Conservation (phyloP, 2,888 invertebrate species). For the Hirtodrosophila duncani region DNA sequence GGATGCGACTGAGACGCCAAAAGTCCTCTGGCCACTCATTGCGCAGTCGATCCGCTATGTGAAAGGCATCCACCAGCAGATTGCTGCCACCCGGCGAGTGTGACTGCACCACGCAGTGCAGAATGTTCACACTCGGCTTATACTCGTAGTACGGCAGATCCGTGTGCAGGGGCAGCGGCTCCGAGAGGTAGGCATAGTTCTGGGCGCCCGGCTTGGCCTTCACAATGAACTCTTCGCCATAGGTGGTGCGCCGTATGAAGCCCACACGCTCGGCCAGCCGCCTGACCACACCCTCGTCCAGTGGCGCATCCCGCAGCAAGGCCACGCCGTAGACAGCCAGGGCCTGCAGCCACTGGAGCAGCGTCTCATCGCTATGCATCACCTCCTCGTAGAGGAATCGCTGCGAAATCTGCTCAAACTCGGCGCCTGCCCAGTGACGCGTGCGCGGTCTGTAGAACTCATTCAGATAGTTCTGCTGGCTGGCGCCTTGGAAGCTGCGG, state of each 20-base stretch:
- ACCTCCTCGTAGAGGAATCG: slow-evolving; percentile 81
- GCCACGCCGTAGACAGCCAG: slow-evolving; percentile 84
- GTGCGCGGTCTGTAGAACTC: slow-evolving; percentile 80
- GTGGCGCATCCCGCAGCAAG: slow-evolving; percentile 81
- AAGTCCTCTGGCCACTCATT: slow-evolving; percentile 80
- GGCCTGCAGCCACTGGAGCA: slow-evolving; percentile 81
- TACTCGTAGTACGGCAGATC: slow-evolving; percentile 88
- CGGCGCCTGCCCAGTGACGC: slow-evolving; percentile 80
- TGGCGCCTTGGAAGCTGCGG: slow-evolving; percentile 80
- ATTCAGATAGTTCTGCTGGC: slow-evolving; percentile 79
- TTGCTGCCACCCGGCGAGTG: slow-evolving; percentile 83
- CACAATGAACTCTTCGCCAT: slow-evolving; percentile 85
- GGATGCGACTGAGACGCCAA: slow-evolving; percentile 80
- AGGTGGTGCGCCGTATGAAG: slow-evolving; percentile 85
- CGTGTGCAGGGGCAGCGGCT: slow-evolving; percentile 84
- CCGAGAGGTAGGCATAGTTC: slow-evolving; percentile 86
- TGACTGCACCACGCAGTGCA: slow-evolving; percentile 86
- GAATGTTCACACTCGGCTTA: slow-evolving; percentile 85
- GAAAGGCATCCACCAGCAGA: slow-evolving; percentile 84
- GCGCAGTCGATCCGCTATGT: slow-evolving; percentile 82
- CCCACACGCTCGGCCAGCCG: slow-evolving; percentile 83
- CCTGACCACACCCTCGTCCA: slow-evolving; percentile 80
- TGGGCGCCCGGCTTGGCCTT: slow-evolving; percentile 84
- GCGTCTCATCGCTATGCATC: slow-evolving; percentile 78
- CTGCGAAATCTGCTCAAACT: slow-evolving; percentile 79